phyloP scores from a whole-genome alignment of 2,113 vertebrate genomes.

The Campylorhamphus procurvoides region DNA sequence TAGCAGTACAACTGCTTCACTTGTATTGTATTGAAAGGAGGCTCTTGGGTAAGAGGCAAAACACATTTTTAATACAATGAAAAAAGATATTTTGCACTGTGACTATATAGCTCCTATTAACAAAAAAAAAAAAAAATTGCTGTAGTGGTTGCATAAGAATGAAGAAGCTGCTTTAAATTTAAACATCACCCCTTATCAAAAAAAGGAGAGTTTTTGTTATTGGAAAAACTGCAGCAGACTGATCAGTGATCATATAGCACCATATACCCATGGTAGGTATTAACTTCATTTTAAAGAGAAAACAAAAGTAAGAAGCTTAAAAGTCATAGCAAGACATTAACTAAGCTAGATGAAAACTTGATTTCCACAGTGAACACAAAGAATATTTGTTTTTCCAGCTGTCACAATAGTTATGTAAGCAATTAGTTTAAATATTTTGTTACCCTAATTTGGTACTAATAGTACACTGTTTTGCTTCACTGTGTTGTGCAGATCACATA shows the following conservation, averaged over 20 bases:
- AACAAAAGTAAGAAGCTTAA: not conserved
- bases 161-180: not conserved
- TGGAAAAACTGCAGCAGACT: not conserved
- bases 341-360: not conserved
- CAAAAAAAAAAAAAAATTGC: not conserved
- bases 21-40: fast-evolving
- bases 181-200: not conserved
- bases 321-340: not conserved
- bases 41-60: not conserved
- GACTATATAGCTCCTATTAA: not conserved
- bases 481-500: not conserved
- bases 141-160: not conserved
- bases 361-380: not conserved
- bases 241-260: not conserved
- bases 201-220: fast-evolving
- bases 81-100: not conserved
- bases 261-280: fast-evolving
- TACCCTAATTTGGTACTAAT: not conserved
- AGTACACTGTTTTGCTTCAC: not conserved
- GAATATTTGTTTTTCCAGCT: conserved; percentile 7
- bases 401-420: not conserved
- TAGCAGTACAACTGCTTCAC: not conserved
- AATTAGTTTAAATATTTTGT: not conserved
- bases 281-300: not conserved
- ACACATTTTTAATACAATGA: not conserved